Percentiles rank a stretch among this genome's conserved stretches.
Conservation (phyloP, 2,888 invertebrate genomes). For the Dinocampus coccinellae region DNA sequence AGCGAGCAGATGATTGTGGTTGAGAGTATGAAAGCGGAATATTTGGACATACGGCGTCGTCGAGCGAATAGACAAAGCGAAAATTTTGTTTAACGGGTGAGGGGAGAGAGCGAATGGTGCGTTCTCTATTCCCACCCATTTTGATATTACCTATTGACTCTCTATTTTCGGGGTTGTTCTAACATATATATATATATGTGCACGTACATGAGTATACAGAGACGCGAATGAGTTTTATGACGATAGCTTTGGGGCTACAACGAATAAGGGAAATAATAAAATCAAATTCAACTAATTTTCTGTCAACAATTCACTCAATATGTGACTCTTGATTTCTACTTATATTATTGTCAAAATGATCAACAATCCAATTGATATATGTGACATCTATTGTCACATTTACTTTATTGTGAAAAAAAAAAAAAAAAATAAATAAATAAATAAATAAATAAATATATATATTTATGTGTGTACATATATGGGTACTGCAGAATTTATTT, state of each 20-base stretch:
- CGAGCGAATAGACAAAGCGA: background rate
- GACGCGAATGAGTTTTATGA: background rate
- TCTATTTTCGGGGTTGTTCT: slow-evolving; percentile 27
- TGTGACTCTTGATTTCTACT: background rate
- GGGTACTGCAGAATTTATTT: background rate
- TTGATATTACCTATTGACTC: slow-evolving; percentile 57
- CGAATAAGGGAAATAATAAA: slow-evolving; percentile 5
- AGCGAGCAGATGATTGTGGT: no score
- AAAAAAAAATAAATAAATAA: no score
- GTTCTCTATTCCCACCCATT: slow-evolving; percentile 21
- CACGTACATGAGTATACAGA: background rate
- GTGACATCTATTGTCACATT: slow-evolving; percentile 37
- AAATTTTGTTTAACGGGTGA: no score
- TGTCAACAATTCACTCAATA: slow-evolving; percentile 43
- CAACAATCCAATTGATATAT: slow-evolving; percentile 6
- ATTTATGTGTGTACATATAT: background rate
- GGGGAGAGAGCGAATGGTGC: background rate
- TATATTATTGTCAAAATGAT: background rate
- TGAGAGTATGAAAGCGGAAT: background rate
- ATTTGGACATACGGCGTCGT: slow-evolving; percentile 9
- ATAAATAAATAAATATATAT: no score
- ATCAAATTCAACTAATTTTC: slow-evolving; percentile 45
- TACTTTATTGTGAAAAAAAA: slow-evolving; percentile 7
- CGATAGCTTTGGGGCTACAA: background rate
- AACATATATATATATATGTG: background rate